Evolutionary conservation across 2,797 vertebrate genomes (phyloP).

Genomic region (Microctenopoma lineatum): DNA sequence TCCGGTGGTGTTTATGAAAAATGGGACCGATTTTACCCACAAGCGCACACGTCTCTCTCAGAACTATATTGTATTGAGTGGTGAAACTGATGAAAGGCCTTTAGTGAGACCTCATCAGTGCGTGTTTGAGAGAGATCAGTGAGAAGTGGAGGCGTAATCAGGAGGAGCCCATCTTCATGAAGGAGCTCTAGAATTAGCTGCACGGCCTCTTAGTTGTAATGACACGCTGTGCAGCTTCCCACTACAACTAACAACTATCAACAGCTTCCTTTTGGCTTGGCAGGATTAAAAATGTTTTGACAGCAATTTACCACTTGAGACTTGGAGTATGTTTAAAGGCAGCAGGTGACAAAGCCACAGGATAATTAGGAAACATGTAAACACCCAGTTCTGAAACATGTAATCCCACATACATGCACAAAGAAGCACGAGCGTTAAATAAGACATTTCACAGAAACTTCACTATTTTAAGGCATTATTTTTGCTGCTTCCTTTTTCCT

Average conservation of each 20-base stretch:
- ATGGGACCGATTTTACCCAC: conserved; percentile 10
- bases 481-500: too few relatives aligned
- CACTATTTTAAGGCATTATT: too few relatives aligned
- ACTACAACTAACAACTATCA: conserved; percentile 60
- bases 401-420: background rate
- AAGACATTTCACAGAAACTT: background rate
- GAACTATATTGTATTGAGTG: conserved; percentile 47
- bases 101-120: conserved; percentile 65
- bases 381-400: conserved; percentile 14
- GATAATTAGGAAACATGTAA: conserved; percentile 3
- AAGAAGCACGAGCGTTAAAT: background rate
- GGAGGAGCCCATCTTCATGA: conserved; percentile 70
- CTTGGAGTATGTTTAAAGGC: conserved; percentile 41
- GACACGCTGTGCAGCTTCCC: conserved; percentile 66
- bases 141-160: conserved; percentile 76
- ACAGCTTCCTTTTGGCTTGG: conserved; percentile 42
- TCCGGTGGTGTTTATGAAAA: background rate
- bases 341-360: conserved; percentile 46
- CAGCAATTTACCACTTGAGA: conserved; percentile 49
- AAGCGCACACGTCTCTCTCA: background rate
- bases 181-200: conserved; percentile 78
- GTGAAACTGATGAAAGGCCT: conserved; percentile 58
- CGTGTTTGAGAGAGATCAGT: conserved; percentile 65
- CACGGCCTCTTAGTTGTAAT: conserved; percentile 76
- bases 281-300: conserved; percentile 42